Evolutionary conservation across 1,140 invertebrate species (phyloP).

Genomic region (Apis mellifera): DNA sequence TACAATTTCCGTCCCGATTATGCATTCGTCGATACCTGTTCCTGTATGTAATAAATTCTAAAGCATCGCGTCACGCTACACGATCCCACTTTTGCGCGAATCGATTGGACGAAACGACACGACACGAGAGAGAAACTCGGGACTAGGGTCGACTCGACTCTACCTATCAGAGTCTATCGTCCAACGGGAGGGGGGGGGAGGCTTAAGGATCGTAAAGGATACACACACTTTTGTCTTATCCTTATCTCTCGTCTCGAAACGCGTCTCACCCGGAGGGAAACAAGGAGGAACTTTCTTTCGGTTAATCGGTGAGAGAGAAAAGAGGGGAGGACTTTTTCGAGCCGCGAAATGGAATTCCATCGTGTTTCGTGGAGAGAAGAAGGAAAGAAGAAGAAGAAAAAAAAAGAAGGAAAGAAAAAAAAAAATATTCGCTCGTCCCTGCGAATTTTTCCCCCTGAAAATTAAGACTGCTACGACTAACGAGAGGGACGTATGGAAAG

Average conservation of each 20-base stretch:
- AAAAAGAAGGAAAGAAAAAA: too few relatives aligned
- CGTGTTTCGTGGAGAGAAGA: too few relatives aligned
- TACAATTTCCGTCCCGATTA: conserved; percentile 11
- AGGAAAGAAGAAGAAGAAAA: too few relatives aligned
- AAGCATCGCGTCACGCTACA: background rate
- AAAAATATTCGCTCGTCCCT: background rate
- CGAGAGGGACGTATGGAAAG: background rate
- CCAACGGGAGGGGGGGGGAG: too few relatives aligned
- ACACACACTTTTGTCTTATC: background rate
- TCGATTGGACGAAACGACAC: background rate
- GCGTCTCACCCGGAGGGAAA: background rate
- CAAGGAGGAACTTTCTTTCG: background rate
- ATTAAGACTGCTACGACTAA: background rate
- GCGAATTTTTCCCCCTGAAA: background rate
- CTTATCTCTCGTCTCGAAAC: background rate
- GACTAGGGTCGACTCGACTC: background rate
- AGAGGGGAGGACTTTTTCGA: background rate
- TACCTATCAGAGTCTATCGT: background rate
- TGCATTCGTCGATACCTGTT: conserved; percentile 14
- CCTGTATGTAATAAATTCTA: background rate
- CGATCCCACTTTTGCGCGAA: background rate
- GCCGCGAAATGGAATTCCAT: background rate
- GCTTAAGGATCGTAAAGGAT: too few relatives aligned
- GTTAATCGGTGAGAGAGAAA: background rate
- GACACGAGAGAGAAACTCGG: background rate